A percentile compares a stretch with the other conserved stretches of the same genome.
Evolutionary conservation across 2,113 vertebrate species (phyloP).

Genomic region (Lepisosteus osseus): DNA sequence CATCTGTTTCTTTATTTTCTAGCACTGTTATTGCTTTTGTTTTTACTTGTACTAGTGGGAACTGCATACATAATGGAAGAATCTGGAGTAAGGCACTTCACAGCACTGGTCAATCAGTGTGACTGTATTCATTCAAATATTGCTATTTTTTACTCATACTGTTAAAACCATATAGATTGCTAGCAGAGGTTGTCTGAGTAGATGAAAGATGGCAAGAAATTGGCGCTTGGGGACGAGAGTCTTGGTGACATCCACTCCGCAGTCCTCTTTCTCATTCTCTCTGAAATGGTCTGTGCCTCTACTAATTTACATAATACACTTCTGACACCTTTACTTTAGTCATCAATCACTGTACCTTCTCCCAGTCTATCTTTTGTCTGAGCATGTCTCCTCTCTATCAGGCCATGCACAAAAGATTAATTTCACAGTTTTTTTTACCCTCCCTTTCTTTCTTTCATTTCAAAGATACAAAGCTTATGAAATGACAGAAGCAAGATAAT

Average conservation of each 20-base stretch:
- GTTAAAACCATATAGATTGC: constrained; percentile 71
- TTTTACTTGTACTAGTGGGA: not conserved
- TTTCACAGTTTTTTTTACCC: constrained; percentile 88
- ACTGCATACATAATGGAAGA: constrained; percentile 2
- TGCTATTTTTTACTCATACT: constrained; percentile 59
- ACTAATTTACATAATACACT: constrained; percentile 99
- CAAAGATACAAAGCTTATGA: constrained; percentile 93
- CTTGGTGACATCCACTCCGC: constrained; percentile 80
- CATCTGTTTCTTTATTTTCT: not conserved
- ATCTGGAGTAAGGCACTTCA: not conserved
- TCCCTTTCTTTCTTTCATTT: constrained; percentile 87
- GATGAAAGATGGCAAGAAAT: constrained; percentile 96
- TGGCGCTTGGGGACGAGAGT: constrained; percentile 81
- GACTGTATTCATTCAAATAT: constrained; percentile 60
- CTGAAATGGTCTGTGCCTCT: constrained; percentile 92
- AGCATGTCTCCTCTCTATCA: constrained; percentile 98
- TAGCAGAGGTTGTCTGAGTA: constrained; percentile 87
- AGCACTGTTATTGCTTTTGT: not conserved
- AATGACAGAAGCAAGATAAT: constrained; percentile 98
- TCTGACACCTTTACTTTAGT: constrained; percentile 99
- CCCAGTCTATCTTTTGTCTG: constrained; percentile 98
- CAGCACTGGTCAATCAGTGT: constrained; percentile 21
- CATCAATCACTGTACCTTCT: constrained; percentile 99
- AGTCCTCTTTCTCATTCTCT: constrained; percentile 70
- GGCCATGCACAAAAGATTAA: constrained; percentile 99